phyloP scores from a whole-genome alignment of 2,797 vertebrate species.

The Melanogrammus aeglefinus region DNA sequence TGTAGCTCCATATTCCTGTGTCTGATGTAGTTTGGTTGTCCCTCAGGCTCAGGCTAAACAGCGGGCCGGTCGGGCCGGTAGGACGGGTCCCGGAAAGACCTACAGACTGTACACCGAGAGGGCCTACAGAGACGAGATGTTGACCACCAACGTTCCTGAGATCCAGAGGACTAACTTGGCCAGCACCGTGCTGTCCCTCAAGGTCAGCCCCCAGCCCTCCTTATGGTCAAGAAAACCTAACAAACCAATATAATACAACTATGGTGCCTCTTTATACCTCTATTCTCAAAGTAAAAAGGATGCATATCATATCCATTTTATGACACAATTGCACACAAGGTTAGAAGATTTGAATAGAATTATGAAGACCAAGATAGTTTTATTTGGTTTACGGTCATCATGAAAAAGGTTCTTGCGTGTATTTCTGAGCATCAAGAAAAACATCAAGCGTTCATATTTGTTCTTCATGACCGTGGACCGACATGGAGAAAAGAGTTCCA shows the following conservation, averaged over 20 bases:
- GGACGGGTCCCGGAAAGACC: slow-evolving; percentile 92
- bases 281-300: too few species aligned
- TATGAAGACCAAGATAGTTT: too few species aligned
- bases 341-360: neutral
- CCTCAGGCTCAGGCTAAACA: slow-evolving; percentile 95
- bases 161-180: slow-evolving; percentile 98
- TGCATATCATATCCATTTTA: too few species aligned
- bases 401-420: neutral
- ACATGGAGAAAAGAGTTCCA: neutral
- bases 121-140: slow-evolving; percentile 96
- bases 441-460: too few species aligned
- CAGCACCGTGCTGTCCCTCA: slow-evolving; percentile 95
- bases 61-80: slow-evolving; percentile 90
- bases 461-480: neutral
- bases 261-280: too few species aligned
- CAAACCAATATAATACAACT: too few species aligned
- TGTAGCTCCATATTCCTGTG: neutral
- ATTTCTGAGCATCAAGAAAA: neutral
- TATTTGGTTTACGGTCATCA: neutral
- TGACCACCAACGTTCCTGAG: slow-evolving; percentile 97
- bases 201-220: slow-evolving; percentile 69
- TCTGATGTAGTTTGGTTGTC: neutral
- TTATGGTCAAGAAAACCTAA: neutral
- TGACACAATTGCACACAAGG: neutral
- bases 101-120: slow-evolving; percentile 94